Evolutionary conservation across 2,888 invertebrate species (phyloP).

Genomic region (Ecliptopera silaceata): DNA sequence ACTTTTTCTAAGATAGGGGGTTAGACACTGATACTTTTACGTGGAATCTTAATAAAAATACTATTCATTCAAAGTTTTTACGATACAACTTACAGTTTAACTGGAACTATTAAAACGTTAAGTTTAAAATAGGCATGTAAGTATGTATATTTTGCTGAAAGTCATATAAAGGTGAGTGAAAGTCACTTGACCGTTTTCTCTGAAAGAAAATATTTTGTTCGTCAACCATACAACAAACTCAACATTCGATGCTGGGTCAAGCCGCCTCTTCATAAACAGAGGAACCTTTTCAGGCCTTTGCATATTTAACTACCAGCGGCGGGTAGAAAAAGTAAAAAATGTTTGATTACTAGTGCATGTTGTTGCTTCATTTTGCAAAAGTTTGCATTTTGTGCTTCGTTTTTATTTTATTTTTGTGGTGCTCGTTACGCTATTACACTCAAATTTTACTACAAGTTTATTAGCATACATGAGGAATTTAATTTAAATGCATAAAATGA

Average conservation of each 20-base stretch:
- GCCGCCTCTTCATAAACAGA: constrained; percentile 9
- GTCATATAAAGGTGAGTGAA: too few species aligned
- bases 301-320: constrained; percentile 17
- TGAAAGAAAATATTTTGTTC: constrained; percentile 5
- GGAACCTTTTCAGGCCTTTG: constrained; percentile 18
- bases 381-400: neutral
- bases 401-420: neutral
- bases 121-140: too few species aligned
- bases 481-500: too few species aligned
- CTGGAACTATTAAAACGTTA: too few species aligned
- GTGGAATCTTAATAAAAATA: too few species aligned
- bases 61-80: too few species aligned
- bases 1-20: too few species aligned
- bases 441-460: neutral
- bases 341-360: constrained; percentile 16
- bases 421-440: neutral
- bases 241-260: constrained; percentile 20
- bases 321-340: constrained; percentile 9
- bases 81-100: too few species aligned
- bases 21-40: too few species aligned
- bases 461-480: too few species aligned
- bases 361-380: neutral
- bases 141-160: too few species aligned
- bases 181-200: neutral
- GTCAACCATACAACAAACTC: constrained; percentile 3